A percentile compares a stretch with the other conserved stretches of the same genome.
Evolutionary conservation across 2,888 invertebrate species (phyloP).

Genomic region (Agriopis leucophaearia): DNA sequence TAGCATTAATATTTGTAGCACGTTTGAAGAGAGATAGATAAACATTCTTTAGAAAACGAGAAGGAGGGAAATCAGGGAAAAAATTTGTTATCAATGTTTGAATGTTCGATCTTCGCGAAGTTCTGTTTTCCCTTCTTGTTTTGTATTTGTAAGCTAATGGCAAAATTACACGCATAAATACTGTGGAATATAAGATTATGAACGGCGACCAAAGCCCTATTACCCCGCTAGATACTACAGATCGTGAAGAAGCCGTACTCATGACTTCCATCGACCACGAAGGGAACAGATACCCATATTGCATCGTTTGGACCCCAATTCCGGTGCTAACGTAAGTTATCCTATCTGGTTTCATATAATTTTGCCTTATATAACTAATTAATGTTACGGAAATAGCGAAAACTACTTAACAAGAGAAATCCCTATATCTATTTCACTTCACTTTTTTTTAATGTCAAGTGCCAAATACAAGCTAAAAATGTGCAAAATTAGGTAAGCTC

Average conservation of each 20-base stretch:
- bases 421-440: no score
- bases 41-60: neutral
- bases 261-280: slow-evolving; percentile 86
- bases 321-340: slow-evolving; percentile 93
- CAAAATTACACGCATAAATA: slow-evolving; percentile 11
- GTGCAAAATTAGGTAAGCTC: no score
- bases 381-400: neutral
- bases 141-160: slow-evolving; percentile 19
- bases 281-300: slow-evolving; percentile 92
- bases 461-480: no score
- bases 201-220: slow-evolving; percentile 69
- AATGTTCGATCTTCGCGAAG: neutral
- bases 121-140: neutral
- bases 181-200: slow-evolving; percentile 54
- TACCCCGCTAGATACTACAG: slow-evolving; percentile 63
- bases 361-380: neutral
- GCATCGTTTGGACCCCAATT: slow-evolving; percentile 98
- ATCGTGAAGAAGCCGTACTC: slow-evolving; percentile 71
- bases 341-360: neutral
- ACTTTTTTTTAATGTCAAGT: no score
- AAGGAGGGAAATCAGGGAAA: neutral
- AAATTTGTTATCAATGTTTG: neutral
- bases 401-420: neutral
- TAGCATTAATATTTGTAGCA: neutral
- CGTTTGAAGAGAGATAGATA: neutral